These are phyloP conservation scores for Lepisosteus oculatus DNA, from an alignment of 2,113 vertebrate species.

Conservation along the genomic window DNA sequence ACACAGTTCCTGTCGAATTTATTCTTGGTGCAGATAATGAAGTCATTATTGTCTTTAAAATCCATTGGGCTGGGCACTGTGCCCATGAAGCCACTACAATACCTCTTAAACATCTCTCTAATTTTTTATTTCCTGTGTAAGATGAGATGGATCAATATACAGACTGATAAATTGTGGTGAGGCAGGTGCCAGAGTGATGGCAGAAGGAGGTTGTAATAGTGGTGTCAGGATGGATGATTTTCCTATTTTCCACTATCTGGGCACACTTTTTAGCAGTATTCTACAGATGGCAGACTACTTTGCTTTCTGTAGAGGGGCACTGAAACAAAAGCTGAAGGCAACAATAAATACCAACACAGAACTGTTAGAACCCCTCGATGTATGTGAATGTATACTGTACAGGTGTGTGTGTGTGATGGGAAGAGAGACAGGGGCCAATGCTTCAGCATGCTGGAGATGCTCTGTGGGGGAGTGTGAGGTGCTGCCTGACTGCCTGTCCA, in stretches of 20 bases:
- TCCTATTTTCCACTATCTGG: background rate
- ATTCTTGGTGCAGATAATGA: background rate
- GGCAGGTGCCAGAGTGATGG: background rate
- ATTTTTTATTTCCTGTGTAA: no score
- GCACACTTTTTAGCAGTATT: no score
- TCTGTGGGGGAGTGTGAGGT: background rate
- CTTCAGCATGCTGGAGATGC: no score
- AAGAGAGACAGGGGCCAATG: background rate
- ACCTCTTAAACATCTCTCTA: background rate
- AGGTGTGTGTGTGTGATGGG: background rate
- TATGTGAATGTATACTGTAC: background rate
- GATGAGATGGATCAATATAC: background rate
- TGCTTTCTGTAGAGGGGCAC: no score
- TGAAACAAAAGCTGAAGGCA: no score
- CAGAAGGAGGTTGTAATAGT: background rate
- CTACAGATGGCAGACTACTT: no score
- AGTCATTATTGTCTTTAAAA: background rate
- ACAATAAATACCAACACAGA: no score
- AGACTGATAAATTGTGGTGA: background rate
- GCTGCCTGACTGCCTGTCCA: background rate
- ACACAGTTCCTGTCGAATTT: background rate
- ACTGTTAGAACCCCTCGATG: background rate
- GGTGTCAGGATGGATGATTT: background rate
- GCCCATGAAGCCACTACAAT: background rate
- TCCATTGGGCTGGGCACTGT: background rate